Evolutionary conservation across 92 coral and sea anemone species (phyloP), one percentile per base, ranked within the genome.

Genomic region (Phenganax subtilis): DNA sequence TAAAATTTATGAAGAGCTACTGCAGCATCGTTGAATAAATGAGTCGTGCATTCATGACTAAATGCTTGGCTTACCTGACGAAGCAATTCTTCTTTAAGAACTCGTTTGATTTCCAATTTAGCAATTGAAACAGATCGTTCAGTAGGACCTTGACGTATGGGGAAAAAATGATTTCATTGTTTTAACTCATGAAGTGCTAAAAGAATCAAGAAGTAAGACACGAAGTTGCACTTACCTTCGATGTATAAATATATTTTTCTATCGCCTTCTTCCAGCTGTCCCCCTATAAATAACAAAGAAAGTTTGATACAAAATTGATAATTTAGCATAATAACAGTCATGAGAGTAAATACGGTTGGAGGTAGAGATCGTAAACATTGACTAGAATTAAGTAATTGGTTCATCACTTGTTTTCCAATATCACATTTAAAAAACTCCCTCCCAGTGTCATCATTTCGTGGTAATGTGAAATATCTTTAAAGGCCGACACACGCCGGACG

Each of bases 81-180:
- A 70, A 96, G 91, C 88, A 92, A 88, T 72, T 96, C 99, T 73
- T 96, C 99, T 75, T 96, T 96, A n/a, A 92, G 97, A 37, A 96
- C 89, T 63, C 99, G 86, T 82, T 96, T 96, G 74, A 96, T 78
- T 81, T 96, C 99, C 31, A 88, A 75, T 80, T 96, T 96, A 8
- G 99, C 99, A 29, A 96, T 88, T 80, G 89, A 90, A 84, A 96
- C 91, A 8, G 99, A 91, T 30, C 99, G 99, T 80, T 96, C 99
- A 76, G 93, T 81, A 20, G 99, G 99, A 75, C 99, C 98, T 93
- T 87, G 20, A 73, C 57, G 5, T 37, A 76, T n/a, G 29, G 55
- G 55, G 54, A 16, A 1, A 57, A 67, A 16, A 30, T 7, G 59
- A 37, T 51, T 20, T 20, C 14, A 17, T 64, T 20, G 67, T 12